phyloP scores from a whole-genome alignment of 2,797 vertebrate genomes.

The Alectoris magna region DNA sequence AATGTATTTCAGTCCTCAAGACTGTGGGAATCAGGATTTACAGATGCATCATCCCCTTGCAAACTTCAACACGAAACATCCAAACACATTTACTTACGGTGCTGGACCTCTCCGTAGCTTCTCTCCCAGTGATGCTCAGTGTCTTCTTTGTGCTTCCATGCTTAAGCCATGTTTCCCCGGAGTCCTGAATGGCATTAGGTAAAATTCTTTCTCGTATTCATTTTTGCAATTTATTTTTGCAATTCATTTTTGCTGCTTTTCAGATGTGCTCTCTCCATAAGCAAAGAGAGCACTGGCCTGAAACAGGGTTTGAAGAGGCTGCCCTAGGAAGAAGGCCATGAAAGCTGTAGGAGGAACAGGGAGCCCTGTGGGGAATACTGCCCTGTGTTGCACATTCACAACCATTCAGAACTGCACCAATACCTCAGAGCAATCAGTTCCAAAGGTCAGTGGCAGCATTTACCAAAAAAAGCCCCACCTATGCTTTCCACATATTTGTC shows the following conservation, averaged over 20 bases:
- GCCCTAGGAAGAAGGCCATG: background rate
- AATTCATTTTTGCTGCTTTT: background rate
- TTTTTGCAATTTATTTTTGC: background rate
- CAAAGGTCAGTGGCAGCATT: background rate
- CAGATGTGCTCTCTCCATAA: background rate
- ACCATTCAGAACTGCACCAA: background rate
- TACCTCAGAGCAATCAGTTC: background rate
- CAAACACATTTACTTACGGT: background rate
- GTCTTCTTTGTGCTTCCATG: background rate
- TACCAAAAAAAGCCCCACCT: background rate
- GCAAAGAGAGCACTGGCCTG: background rate
- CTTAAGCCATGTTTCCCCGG: background rate
- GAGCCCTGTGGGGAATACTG: background rate
- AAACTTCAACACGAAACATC: background rate
- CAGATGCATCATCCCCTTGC: background rate
- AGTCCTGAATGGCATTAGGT: background rate
- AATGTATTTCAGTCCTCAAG: background rate
- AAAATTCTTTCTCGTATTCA: background rate
- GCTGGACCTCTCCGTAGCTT: background rate
- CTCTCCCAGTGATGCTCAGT: background rate
- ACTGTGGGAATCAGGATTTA: background rate
- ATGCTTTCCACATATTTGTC: background rate
- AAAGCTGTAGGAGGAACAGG: background rate
- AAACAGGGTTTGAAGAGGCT: background rate
- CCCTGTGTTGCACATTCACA: background rate